A percentile compares a stretch with the other conserved stretches of the same genome.
Conservation (phyloP, 2,113 vertebrate species). For the Craseonycteris thonglongyai region DNA sequence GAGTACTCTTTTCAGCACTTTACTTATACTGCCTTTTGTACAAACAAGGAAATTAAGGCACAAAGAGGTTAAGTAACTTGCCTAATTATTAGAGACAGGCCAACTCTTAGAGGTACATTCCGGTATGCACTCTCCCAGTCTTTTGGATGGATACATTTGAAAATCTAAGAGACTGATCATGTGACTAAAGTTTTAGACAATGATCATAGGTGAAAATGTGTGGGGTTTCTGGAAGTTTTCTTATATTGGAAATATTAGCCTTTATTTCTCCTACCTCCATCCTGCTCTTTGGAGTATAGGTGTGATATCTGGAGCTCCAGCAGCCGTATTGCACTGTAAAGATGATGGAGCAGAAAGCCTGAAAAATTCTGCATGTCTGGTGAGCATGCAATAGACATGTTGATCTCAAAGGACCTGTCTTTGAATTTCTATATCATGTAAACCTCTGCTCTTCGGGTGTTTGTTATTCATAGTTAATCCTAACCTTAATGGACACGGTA, state of each 20-base stretch:
- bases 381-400: background rate
- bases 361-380: background rate
- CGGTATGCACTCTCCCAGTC: background rate
- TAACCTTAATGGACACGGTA: background rate
- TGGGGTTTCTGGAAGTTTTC: background rate
- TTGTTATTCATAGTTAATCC: background rate
- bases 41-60: background rate
- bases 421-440: background rate
- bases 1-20: background rate
- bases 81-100: background rate
- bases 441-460: background rate
- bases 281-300: background rate
- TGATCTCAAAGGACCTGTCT: background rate
- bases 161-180: background rate
- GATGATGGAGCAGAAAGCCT: background rate
- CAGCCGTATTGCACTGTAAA: background rate
- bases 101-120: background rate
- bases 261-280: background rate
- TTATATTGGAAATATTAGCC: background rate
- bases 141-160: background rate
- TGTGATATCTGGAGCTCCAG: background rate
- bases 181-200: background rate
- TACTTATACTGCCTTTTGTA: background rate
- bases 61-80: background rate
- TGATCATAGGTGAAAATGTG: background rate